A percentile compares a stretch with the other conserved stretches of the same genome.
Conservation (phyloP, 2,888 invertebrate species). For the Dynastes grantii region DNA sequence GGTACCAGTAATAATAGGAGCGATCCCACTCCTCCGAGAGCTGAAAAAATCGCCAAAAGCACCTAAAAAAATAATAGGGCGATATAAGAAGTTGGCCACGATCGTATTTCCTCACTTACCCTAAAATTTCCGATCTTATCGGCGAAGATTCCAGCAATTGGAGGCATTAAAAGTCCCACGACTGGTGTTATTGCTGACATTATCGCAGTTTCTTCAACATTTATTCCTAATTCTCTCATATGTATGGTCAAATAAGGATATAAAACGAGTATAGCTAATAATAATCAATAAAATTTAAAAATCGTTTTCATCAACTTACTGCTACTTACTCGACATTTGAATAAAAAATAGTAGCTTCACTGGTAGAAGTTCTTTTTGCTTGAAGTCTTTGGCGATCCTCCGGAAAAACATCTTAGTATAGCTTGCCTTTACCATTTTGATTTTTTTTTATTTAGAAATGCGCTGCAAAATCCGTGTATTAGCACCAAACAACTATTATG, state of each 20-base stretch:
- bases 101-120: slow-evolving; percentile 69
- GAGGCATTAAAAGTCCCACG: slow-evolving; percentile 84
- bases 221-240: slow-evolving; percentile 85
- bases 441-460: slow-evolving; percentile 29
- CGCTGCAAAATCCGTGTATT: no score
- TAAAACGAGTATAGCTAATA: slow-evolving; percentile 81
- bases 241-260: slow-evolving; percentile 87
- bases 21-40: slow-evolving; percentile 78
- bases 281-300: slow-evolving; percentile 20
- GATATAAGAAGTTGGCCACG: neutral
- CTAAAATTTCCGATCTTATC: slow-evolving; percentile 88
- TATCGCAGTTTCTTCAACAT: slow-evolving; percentile 85
- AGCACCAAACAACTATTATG: no score
- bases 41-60: slow-evolving; percentile 79
- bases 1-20: slow-evolving; percentile 81
- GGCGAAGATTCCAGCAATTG: slow-evolving; percentile 82
- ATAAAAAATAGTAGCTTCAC: slow-evolving; percentile 85
- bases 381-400: slow-evolving; percentile 80
- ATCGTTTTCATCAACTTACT: slow-evolving; percentile 58
- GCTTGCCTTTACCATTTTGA: slow-evolving; percentile 75
- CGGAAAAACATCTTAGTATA: slow-evolving; percentile 77
- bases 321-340: slow-evolving; percentile 82
- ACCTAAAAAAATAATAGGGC: slow-evolving; percentile 71
- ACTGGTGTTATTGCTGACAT: slow-evolving; percentile 86
- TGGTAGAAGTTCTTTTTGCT: slow-evolving; percentile 81